phyloP scores from a whole-genome alignment of 2,888 invertebrate genomes.

The Erebia epiphron region DNA sequence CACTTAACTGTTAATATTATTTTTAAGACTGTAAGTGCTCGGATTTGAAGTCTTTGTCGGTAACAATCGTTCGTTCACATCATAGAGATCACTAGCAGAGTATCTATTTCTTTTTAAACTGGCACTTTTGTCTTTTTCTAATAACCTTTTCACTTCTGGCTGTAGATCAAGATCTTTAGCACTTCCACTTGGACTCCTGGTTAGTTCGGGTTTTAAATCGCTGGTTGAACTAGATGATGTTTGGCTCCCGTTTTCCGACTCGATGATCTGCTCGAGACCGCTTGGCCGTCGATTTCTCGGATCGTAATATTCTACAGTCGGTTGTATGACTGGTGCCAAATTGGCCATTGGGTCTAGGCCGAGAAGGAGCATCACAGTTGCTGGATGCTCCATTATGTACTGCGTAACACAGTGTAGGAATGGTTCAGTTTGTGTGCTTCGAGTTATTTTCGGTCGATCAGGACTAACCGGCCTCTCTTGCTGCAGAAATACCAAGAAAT shows the following conservation, averaged over 20 bases:
- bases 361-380: conserved; percentile 87
- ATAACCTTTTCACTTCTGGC: conserved; percentile 64
- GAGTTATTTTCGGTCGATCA: conserved; percentile 66
- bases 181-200: conserved; percentile 64
- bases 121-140: conserved; percentile 62
- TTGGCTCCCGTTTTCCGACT: conserved; percentile 73
- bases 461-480: conserved; percentile 71
- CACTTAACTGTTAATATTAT: conserved; percentile 74
- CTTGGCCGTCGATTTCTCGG: conserved; percentile 67
- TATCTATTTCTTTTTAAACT: conserved; percentile 82
- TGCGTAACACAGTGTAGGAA: conserved; percentile 83
- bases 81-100: conserved; percentile 87
- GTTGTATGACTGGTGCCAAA: conserved; percentile 65
- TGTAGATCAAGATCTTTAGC: conserved; percentile 58
- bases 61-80: conserved; percentile 80
- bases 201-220: conserved; percentile 62
- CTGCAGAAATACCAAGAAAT: conserved; percentile 47
- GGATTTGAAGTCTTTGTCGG: conserved; percentile 81
- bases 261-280: conserved; percentile 73
- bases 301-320: conserved; percentile 76
- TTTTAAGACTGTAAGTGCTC: conserved; percentile 86
- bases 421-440: conserved; percentile 85
- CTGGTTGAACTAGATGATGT: conserved; percentile 73
- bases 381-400: conserved; percentile 88
- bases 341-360: conserved; percentile 86